Percentiles rank a stretch among this genome's conserved stretches.
phyloP scores from a whole-genome alignment of 2,113 vertebrate species.

The Dasyprocta punctata region DNA sequence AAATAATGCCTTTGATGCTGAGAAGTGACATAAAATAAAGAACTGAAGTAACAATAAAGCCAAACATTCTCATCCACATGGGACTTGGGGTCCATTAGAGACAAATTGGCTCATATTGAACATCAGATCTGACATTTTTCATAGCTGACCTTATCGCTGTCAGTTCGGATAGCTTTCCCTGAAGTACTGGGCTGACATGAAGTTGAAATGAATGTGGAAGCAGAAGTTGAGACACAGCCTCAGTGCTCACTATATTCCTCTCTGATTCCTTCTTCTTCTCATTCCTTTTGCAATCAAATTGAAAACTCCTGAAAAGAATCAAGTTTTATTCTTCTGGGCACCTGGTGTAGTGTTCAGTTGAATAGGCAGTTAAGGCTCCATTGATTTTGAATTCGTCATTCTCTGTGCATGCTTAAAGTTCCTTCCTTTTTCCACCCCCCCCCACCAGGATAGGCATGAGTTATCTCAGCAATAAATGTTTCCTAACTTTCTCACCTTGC shows the following conservation, averaged over 20 bases:
- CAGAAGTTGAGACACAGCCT: background rate
- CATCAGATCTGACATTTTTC: background rate
- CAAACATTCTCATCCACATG: background rate
- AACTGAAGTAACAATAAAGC: background rate
- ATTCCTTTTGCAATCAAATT: background rate
- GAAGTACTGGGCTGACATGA: background rate
- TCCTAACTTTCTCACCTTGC: background rate
- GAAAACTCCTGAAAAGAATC: background rate
- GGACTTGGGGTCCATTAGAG: background rate
- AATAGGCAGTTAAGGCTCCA: background rate
- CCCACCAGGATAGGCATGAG: background rate
- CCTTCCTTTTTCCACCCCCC: too few species aligned
- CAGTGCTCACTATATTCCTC: background rate
- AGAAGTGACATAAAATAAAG: background rate
- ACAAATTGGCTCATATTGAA: background rate
- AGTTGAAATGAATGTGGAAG: background rate
- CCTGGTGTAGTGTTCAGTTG: background rate
- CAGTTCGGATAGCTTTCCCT: background rate
- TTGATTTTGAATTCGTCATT: background rate
- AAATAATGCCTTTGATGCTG: background rate
- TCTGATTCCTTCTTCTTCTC: background rate
- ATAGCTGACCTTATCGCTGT: background rate
- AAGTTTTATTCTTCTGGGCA: background rate
- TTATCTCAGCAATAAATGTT: background rate
- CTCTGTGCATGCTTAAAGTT: background rate